These are phyloP conservation scores for Rhea americana DNA, from an alignment of 2,113 vertebrate species.

Conservation along the genomic window DNA sequence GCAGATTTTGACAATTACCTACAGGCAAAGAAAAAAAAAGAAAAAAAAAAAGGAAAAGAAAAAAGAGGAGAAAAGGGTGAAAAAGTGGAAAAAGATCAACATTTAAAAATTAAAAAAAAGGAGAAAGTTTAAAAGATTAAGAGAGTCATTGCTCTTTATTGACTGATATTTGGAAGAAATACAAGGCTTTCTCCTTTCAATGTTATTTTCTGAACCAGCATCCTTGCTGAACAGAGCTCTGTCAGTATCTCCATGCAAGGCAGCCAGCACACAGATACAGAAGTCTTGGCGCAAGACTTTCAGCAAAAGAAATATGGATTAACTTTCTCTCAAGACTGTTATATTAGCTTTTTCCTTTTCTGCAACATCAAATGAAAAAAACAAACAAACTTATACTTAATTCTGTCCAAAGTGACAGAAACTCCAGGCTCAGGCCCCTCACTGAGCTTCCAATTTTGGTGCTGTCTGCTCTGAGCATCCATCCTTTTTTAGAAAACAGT, in stretches of 20 bases:
- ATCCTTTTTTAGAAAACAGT: not conserved
- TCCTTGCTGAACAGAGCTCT: not conserved
- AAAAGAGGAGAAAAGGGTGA: not conserved
- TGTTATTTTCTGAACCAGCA: not conserved
- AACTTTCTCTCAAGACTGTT: not conserved
- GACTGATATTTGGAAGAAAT: not conserved
- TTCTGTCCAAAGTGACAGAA: not conserved
- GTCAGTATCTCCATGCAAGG: not conserved
- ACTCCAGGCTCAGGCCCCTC: not conserved
- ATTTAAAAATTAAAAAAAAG: not conserved
- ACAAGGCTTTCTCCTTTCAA: not conserved
- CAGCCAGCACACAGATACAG: not conserved
- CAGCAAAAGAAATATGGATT: not conserved
- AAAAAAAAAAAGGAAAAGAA: not conserved
- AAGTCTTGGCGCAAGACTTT: not conserved
- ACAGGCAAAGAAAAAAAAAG: not conserved
- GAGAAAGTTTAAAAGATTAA: not conserved
- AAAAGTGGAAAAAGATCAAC: not conserved
- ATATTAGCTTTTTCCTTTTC: not conserved
- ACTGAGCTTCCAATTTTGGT: not conserved
- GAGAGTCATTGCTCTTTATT: not conserved
- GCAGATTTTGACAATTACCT: not conserved
- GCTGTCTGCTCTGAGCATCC: not conserved
- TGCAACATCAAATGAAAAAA: not conserved
- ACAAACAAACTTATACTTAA: rapidly evolving